Evolutionary conservation across 2,797 vertebrate genomes (phyloP).

Genomic region (Buphagus erythrorhynchus): DNA sequence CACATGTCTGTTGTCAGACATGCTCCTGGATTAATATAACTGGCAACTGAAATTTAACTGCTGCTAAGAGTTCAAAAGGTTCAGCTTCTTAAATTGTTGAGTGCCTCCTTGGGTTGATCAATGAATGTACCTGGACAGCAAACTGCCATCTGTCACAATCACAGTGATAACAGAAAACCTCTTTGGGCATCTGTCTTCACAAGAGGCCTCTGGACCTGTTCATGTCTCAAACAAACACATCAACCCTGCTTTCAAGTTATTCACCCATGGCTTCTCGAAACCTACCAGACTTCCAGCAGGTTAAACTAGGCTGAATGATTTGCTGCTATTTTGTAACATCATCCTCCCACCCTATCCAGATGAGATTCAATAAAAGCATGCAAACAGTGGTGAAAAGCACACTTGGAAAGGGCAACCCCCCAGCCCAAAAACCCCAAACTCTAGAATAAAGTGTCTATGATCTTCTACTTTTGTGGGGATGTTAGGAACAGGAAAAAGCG

Average conservation of each 20-base stretch:
- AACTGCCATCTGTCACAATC: background rate
- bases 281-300: background rate
- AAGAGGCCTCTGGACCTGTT: background rate
- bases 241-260: background rate
- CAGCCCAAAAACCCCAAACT: fast-evolving
- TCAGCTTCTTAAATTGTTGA: background rate
- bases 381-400: background rate
- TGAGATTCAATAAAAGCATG: background rate
- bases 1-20: background rate
- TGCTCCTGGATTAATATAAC: background rate
- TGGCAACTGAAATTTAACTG: background rate
- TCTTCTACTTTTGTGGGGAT: background rate
- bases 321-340: background rate
- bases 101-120: background rate
- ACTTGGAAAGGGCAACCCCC: background rate
- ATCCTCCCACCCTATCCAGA: background rate
- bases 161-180: background rate
- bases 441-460: background rate
- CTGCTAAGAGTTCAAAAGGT: background rate
- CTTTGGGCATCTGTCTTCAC: background rate
- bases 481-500: background rate
- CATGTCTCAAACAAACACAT: fast-evolving
- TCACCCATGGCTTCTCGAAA: background rate
- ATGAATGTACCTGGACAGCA: background rate
- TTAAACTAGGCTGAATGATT: background rate